phyloP scores from a whole-genome alignment of 2,888 invertebrate species.

The Teleiodes luculella region DNA sequence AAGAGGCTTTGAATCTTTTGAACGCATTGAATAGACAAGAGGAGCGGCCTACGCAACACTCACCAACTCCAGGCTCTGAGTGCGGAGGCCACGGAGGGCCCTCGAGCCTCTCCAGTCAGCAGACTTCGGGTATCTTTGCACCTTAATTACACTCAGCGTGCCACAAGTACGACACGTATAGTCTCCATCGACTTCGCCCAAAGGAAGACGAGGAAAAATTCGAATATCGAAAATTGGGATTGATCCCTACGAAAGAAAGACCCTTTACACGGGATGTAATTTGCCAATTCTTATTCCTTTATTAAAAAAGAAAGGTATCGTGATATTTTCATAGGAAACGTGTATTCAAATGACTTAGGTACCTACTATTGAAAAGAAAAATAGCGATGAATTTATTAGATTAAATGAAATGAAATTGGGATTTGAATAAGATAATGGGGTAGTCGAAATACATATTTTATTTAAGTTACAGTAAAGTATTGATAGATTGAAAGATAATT shows the following conservation, averaged over 20 bases:
- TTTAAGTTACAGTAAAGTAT: too few species aligned
- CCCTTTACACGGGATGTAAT: conserved; percentile 45
- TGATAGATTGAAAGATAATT: conserved; percentile 49
- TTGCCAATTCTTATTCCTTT: too few species aligned
- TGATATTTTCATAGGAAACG: too few species aligned
- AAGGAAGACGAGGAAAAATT: conserved; percentile 51
- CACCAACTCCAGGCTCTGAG: conserved; percentile 64
- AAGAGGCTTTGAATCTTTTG: conserved; percentile 63
- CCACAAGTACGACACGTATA: conserved; percentile 66
- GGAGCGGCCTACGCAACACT: conserved; percentile 67
- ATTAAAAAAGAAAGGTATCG: too few species aligned
- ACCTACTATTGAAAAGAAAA: too few species aligned
- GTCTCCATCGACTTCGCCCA: conserved; percentile 48
- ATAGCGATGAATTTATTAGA: too few species aligned
- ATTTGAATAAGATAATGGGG: too few species aligned
- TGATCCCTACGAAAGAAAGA: conserved; percentile 43
- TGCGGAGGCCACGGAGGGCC: conserved; percentile 60
- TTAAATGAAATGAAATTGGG: too few species aligned
- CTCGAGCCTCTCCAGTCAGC: conserved; percentile 60
- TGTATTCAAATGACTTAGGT: too few species aligned
- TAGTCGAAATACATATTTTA: too few species aligned
- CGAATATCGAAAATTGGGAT: conserved; percentile 46
- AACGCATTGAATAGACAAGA: conserved; percentile 55
- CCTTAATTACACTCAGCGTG: conserved; percentile 72
- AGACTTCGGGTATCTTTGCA: conserved; percentile 76